Conservation (phyloP, 1,140 invertebrate species). For the Nylanderia fulva region DNA sequence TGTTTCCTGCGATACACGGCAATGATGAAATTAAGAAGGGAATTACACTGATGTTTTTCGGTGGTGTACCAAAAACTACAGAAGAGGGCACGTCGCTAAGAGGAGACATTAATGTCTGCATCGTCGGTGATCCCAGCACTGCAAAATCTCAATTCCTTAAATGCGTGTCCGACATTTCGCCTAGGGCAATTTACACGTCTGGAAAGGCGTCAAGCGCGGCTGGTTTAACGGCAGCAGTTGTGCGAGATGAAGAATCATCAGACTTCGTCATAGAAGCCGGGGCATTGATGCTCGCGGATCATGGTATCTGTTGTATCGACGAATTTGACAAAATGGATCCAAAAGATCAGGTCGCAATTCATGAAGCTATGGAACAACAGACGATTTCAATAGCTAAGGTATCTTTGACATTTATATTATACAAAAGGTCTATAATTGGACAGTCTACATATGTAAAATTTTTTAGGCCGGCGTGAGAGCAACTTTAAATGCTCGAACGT, state of each 20-base stretch:
- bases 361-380: constrained; percentile 99
- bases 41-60: constrained; percentile 98
- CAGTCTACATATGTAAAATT: not conserved
- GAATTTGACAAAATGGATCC: constrained; percentile 99
- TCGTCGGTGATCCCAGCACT: constrained; percentile 99
- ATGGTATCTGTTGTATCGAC: constrained; percentile 99
- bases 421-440: not conserved
- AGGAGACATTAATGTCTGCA: constrained; percentile 99
- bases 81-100: constrained; percentile 94
- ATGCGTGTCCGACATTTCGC: constrained; percentile 98
- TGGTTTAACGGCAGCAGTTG: constrained; percentile 99
- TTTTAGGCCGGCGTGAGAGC: constrained; percentile 97
- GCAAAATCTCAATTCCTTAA: constrained; percentile 99
- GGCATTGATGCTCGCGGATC: constrained; percentile 99
- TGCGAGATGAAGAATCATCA: constrained; percentile 98
- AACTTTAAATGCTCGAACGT: constrained; percentile 98
- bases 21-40: constrained; percentile 99
- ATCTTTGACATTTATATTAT: constrained; percentile 11
- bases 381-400: constrained; percentile 99
- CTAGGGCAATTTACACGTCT: constrained; percentile 98
- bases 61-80: constrained; percentile 98
- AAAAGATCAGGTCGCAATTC: constrained; percentile 99
- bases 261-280: constrained; percentile 99
- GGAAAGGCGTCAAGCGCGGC: constrained; percentile 99
- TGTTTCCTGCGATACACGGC: constrained; percentile 99